A percentile compares a stretch with the other conserved stretches of the same genome.
phyloP scores from a whole-genome alignment of 30 jellyfish, hydroid and myxozoan genomes.

The Hydractinia echinata region DNA sequence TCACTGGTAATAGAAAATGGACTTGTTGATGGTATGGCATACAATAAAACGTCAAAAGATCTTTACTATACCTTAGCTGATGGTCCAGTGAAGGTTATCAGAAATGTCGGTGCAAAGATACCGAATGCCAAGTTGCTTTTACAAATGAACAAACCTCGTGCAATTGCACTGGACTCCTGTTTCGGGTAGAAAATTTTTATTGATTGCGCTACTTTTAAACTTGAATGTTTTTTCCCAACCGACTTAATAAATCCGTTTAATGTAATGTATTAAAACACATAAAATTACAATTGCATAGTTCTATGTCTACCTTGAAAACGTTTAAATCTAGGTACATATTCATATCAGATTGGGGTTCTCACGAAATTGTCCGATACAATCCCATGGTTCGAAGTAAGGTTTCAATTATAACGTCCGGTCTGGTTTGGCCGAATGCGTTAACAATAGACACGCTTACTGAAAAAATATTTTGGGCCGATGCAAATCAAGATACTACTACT shows the following conservation, averaged over 20 bases:
- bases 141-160: not conserved
- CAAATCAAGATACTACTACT: too few species aligned
- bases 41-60: not conserved
- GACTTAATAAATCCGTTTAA: too few species aligned
- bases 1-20: not conserved
- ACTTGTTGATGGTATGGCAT: not conserved
- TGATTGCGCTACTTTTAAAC: not conserved
- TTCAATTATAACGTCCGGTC: not conserved
- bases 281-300: not conserved
- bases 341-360: slow-evolving; percentile 16
- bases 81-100: not conserved
- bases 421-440: not conserved
- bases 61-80: not conserved
- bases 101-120: not conserved
- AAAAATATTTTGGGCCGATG: not conserved
- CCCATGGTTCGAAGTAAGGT: not conserved
- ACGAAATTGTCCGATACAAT: not conserved
- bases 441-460: not conserved
- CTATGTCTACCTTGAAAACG: not conserved
- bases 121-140: not conserved
- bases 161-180: not conserved
- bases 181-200: not conserved
- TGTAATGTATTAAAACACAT: too few species aligned
- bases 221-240: too few species aligned
- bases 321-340: not conserved